Percentiles rank a stretch among this genome's conserved stretches.
Evolutionary conservation across 1,140 invertebrate species (phyloP).

Genomic region (Andrena cerasifolii): DNA sequence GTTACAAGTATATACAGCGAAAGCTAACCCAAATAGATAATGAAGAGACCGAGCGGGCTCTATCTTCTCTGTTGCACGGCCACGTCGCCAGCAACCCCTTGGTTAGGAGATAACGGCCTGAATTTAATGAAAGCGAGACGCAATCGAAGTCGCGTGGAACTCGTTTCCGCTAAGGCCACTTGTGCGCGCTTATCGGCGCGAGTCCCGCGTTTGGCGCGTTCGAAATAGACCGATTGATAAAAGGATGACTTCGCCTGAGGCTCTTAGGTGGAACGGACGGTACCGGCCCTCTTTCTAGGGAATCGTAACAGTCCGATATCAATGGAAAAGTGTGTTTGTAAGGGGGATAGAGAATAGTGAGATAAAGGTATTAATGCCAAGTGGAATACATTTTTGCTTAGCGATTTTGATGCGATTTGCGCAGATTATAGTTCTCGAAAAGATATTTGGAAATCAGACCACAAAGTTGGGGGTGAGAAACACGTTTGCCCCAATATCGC

Average conservation of each 20-base stretch:
- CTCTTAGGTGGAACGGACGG: too few species aligned
- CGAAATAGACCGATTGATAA: background rate
- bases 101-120: conserved; percentile 27
- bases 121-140: conserved; percentile 46
- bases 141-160: background rate
- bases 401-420: too few species aligned
- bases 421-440: too few species aligned
- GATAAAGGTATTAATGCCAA: too few species aligned
- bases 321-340: background rate
- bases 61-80: conserved; percentile 22
- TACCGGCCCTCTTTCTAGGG: too few species aligned
- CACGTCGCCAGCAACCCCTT: conserved; percentile 24
- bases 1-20: conserved; percentile 18
- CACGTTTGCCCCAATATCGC: too few species aligned
- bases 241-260: background rate
- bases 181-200: background rate
- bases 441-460: too few species aligned
- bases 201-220: too few species aligned
- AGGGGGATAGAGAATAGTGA: too few species aligned
- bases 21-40: conserved; percentile 77
- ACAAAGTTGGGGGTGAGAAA: too few species aligned
- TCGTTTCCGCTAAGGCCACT: background rate
- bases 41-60: conserved; percentile 66
- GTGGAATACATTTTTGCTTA: too few species aligned
- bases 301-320: background rate